Evolutionary conservation across 2,797 vertebrate genomes (phyloP).

Genomic region (Periophthalmus magnuspinnatus): DNA sequence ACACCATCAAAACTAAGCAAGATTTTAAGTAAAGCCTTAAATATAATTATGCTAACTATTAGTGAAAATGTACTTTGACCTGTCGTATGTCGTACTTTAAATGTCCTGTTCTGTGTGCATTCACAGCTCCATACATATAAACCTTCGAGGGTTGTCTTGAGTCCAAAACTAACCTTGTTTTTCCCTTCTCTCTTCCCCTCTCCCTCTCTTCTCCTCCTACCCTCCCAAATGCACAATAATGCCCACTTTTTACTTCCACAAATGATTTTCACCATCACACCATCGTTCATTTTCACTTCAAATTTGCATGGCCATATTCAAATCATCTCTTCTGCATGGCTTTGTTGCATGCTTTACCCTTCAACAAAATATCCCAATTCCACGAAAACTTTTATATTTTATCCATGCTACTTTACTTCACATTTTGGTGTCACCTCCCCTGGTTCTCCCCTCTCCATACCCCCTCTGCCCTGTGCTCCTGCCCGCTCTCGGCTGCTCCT

Average conservation of each 20-base stretch:
- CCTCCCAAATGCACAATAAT: neutral
- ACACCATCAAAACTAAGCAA: no score
- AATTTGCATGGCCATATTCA: neutral
- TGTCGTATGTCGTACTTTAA: no score
- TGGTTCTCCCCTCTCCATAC: neutral
- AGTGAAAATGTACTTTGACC: no score
- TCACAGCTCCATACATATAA: neutral
- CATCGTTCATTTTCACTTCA: neutral
- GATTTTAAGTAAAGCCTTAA: no score
- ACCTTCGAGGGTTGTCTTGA: constrained; percentile 40
- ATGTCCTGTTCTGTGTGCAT: no score
- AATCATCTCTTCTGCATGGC: neutral
- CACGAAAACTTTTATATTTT: no score
- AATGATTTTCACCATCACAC: neutral
- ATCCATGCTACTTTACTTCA: no score
- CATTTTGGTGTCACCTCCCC: neutral
- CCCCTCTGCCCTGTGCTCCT: constrained; percentile 51
- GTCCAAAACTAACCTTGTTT: constrained; percentile 65
- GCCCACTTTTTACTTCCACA: no score
- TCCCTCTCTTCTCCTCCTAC: constrained; percentile 5
- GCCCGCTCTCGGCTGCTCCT: constrained; percentile 40
- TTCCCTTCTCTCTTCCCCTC: constrained; percentile 33
- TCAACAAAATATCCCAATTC: no score
- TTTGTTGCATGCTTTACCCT: neutral
- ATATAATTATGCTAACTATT: no score